Base-by-base conservation (phyloP, 1,140 invertebrate genomes). In the Melanaphis sacchari region DNA sequence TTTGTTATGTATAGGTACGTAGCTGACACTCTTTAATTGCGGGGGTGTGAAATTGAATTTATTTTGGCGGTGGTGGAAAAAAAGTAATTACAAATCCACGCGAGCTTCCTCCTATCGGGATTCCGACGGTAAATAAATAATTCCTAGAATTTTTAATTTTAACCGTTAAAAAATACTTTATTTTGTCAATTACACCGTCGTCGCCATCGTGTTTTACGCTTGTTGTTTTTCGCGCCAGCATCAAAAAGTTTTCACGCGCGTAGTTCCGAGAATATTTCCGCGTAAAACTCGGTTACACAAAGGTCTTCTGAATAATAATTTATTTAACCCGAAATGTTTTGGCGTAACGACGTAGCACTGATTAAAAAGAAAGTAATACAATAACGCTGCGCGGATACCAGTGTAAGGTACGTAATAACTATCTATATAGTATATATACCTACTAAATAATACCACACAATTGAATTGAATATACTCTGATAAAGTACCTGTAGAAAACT, bases 81-180 rank as follows among this genome's bases (percentile, higher is more conserved):
- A 84, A 26, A 40, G 41, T 85, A 85, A 85, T 85, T 85, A 85
- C 43, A 85, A 85, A 85, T 85, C 41, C 5, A 31, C 84, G 40
- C 84, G 40, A 24, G 40, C 11, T 31, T 31, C 84, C 26, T 31
- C 24, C 36, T 24, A 40, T 40, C 8, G 22, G n/a, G 15, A 40
- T 26, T 40, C 22, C 24, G 40, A 41, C 38, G 38, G 40, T 1
- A 40, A 84, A 84, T 84, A 41, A 84, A 40, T 26, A 84, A 40
- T 31, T 41, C 82, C 8, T 24, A 26, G 85, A 87, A 87, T 18
- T 38, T 87, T 43, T 87, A 84, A 84, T 84, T 84, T 84, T 84
- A 84, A 84, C 82, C 24, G 24, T 84, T 26, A 84, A 84, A 84
- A 76, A 84, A 84, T 26, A 84, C 38, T 84, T 84, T 41, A 26